Evolutionary conservation across 2,113 vertebrate genomes (phyloP), one percentile per base, ranked within the genome.

Genomic region (Haemorhous mexicanus): DNA sequence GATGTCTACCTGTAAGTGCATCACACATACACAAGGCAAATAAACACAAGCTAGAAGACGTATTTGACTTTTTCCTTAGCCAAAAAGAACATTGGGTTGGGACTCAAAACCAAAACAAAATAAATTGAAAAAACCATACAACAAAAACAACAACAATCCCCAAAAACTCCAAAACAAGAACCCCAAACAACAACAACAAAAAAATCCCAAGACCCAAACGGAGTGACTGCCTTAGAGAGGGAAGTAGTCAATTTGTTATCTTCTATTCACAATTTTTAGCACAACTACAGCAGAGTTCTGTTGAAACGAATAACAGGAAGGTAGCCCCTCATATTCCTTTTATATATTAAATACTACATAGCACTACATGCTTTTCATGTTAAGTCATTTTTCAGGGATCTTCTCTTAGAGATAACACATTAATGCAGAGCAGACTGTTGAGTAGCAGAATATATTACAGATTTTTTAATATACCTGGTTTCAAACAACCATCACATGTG

Each of bases 81-180:
- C 55, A 78, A 28, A 5, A 52, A 68, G 8, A 44, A 68, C 30
- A 16, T 1, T 58, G 27, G 7, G 3, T 35, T 52, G 11, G 59
- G 43, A n/a, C 37, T 69, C 49, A n/a, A 33, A 28, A 82, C 1
- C 19, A 23, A 30, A 80, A 14, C 11, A 7, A 70, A 53, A 43
- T 5, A 26, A 33, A 23, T 4, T 27, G 2, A 0, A 22, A 41
- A 6, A 41, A 70, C 10, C 1, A 18, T 8, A 33, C 15, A 53
- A 26, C 9, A 56, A 73, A 21, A 79, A 63, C 23, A 62, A 39
- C 13, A 50, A 50, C 15, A 46, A 37, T 53, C 9, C 27, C 47
- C 6, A 1, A 77, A 44, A 53, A 5, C 2, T 11, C 16, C 5
- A 24, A 78, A 55, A 24, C 7, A 47, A 62, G 18, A 64, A 18